Conservation (phyloP, 2,797 vertebrate genomes). For the Apodemus agrarius region DNA sequence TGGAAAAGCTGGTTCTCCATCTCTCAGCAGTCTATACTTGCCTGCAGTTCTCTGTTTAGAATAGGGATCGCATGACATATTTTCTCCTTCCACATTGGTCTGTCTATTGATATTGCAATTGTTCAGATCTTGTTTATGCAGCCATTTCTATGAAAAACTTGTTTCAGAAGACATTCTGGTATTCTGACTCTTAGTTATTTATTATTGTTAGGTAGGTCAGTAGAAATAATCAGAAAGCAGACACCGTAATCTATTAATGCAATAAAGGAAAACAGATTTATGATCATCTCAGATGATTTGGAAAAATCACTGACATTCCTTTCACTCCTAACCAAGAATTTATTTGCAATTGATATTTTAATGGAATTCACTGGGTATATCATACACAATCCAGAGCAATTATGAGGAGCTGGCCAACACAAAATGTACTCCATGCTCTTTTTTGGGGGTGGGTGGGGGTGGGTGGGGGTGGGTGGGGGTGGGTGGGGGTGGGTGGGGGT, state of each 20-base stretch:
- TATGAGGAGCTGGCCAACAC: background rate
- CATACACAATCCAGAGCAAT: background rate
- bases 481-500: too few relatives aligned
- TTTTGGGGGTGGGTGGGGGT: too few relatives aligned
- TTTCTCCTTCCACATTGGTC: background rate
- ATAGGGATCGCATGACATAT: background rate
- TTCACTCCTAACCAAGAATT: background rate
- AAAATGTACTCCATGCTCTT: too few relatives aligned
- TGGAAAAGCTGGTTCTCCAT: background rate
- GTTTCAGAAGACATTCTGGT: too few relatives aligned
- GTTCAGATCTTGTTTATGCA: background rate
- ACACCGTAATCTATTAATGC: background rate
- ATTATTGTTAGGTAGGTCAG: background rate
- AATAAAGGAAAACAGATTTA: background rate
- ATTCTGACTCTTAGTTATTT: background rate
- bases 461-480: too few relatives aligned
- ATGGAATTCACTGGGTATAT: background rate
- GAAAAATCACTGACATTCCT: background rate
- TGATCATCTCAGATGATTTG: background rate
- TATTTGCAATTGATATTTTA: background rate
- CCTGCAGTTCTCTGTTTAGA: background rate
- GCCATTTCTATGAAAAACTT: background rate
- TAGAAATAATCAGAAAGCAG: background rate
- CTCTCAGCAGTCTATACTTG: too few relatives aligned
- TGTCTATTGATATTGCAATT: background rate